Percentiles rank a stretch among this genome's conserved stretches.
These are phyloP conservation scores for Dasyornis broadbenti DNA, from an alignment of 2,113 vertebrate species.

Conservation along the genomic window DNA sequence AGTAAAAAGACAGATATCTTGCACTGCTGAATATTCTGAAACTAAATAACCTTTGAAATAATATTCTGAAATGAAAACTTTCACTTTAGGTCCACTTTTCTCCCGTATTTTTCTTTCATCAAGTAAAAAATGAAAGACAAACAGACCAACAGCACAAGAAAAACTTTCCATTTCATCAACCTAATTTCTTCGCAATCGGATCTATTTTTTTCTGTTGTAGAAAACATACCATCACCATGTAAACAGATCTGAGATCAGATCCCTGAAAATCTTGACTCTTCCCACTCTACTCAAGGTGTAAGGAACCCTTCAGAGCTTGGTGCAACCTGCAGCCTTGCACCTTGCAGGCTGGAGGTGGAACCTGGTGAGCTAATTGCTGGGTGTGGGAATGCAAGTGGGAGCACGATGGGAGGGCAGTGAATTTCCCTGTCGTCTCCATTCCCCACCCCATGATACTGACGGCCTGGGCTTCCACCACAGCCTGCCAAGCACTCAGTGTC, in stretches of 20 bases:
- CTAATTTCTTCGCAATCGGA: neutral
- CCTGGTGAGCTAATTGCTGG: neutral
- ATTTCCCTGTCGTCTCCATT: neutral
- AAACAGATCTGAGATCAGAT: neutral
- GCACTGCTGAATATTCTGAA: neutral
- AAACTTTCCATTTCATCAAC: neutral
- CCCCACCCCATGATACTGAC: neutral
- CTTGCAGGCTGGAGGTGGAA: neutral
- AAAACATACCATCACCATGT: neutral
- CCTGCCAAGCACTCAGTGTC: accelerated
- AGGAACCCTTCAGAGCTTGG: neutral
- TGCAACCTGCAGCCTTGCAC: neutral
- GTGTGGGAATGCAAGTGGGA: neutral
- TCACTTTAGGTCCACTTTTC: neutral
- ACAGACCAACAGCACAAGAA: neutral
- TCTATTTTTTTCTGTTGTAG: neutral
- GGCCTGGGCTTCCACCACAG: neutral
- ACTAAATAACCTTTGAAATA: neutral
- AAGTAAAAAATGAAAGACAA: neutral
- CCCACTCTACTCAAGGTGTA: accelerated
- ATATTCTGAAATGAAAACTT: neutral
- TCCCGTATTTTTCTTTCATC: neutral
- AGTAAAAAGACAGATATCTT: neutral
- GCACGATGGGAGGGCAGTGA: neutral
- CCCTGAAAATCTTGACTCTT: neutral